Percentiles rank a stretch among this genome's conserved stretches.
Conservation (phyloP, 2,888 invertebrate species). For the Dasypolia templi region DNA sequence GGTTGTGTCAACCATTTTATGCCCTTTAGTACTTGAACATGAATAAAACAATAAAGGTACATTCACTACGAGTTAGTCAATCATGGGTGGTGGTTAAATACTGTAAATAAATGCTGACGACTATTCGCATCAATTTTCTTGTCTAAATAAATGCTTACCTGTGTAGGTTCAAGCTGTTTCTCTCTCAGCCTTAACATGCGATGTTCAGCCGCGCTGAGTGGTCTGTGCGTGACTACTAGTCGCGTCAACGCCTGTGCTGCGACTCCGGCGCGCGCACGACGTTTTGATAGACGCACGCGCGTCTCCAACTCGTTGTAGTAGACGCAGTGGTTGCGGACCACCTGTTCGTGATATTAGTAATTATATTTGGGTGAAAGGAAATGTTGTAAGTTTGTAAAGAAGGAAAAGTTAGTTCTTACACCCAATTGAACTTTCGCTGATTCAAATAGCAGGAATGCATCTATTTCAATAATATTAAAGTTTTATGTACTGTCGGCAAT, state of each 20-base stretch:
- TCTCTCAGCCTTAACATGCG: conserved; percentile 96
- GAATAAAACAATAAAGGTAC: no score
- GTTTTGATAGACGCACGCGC: conserved; percentile 97
- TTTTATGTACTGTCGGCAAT: no score
- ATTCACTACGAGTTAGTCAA: not conserved
- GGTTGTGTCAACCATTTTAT: not conserved
- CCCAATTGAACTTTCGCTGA: not conserved
- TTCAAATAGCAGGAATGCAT: not conserved
- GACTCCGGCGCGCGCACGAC: conserved; percentile 92
- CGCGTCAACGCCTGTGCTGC: conserved; percentile 93
- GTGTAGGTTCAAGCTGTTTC: conserved; percentile 96
- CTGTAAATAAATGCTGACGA: not conserved
- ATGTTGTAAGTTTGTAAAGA: not conserved
- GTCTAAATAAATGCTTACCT: conserved; percentile 75
- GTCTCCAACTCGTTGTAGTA: conserved; percentile 99
- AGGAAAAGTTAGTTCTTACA: not conserved
- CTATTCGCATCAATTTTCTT: not conserved
- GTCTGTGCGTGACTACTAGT: conserved; percentile 97
- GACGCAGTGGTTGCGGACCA: conserved; percentile 96
- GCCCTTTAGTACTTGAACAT: not conserved
- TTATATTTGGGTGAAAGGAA: not conserved
- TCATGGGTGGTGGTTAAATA: not conserved
- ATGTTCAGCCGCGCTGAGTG: conserved; percentile 95
- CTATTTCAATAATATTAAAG: not conserved
- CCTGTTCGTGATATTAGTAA: conserved; percentile 70